phyloP scores from a whole-genome alignment of 1,140 invertebrate species.

The Anastatus disparis region DNA sequence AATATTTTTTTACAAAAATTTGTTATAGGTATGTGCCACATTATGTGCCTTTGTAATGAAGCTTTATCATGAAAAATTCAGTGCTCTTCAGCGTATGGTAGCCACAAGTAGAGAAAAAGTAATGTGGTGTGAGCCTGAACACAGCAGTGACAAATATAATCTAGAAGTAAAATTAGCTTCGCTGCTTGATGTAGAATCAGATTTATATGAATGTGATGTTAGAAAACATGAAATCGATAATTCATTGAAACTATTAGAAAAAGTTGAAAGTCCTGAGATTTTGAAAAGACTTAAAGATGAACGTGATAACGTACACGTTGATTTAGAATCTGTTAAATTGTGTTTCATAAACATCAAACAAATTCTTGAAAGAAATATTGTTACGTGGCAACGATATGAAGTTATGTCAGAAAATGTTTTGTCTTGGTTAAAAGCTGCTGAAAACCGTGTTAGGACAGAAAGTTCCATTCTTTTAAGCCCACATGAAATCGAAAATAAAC shows the following conservation, averaged over 20 bases:
- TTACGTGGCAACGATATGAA: constrained; percentile 85
- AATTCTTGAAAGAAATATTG: constrained; percentile 77
- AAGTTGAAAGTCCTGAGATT: constrained; percentile 76
- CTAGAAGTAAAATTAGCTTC: constrained; percentile 90
- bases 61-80: constrained; percentile 86
- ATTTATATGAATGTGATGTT: constrained; percentile 75
- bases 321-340: constrained; percentile 76
- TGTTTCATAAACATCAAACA: constrained; percentile 77
- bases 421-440: constrained; percentile 87
- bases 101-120: constrained; percentile 87
- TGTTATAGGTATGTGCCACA: constrained; percentile 74
- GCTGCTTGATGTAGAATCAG: constrained; percentile 79
- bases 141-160: constrained; percentile 88
- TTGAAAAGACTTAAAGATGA: constrained; percentile 73
- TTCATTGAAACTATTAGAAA: constrained; percentile 73
- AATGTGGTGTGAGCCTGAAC: constrained; percentile 90
- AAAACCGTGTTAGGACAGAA: constrained; percentile 81
- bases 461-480: constrained; percentile 77
- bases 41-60: constrained; percentile 87
- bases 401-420: constrained; percentile 78
- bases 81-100: constrained; percentile 82
- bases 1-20: too few species aligned
- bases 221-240: constrained; percentile 76
- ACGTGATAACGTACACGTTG: constrained; percentile 73
- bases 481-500: constrained; percentile 77